Base-by-base conservation (phyloP, 1,140 invertebrate genomes). In the Apolygus lucorum region DNA sequence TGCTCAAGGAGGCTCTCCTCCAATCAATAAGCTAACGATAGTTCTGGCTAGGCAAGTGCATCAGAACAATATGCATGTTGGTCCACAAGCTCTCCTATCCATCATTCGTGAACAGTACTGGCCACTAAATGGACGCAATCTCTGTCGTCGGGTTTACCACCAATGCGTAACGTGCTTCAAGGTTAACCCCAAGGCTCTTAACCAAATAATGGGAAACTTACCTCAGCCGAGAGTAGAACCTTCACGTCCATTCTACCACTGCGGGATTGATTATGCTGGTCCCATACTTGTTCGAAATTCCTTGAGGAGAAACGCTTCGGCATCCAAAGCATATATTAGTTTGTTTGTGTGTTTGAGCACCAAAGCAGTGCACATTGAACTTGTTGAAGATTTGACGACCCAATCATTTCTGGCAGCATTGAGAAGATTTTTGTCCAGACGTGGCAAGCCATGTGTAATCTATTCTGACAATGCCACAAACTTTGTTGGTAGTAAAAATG, bases 221-320 rank as follows among this genome's bases (percentile, higher is more conserved):
- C 73, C 73, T 4, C 25, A 14, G 21, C 17, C 1, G 1, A 27
- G 73, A 52, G 66, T 72, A 0, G 59, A 52, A 62, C n/a, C 62
- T 13, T 1, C 63, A 24, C 66, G 66, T 68, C 72, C 68, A 1
- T 67, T 28, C 71, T 75, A 4, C 67, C 69, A 72, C 65, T 65
- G 28, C 26, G 71, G 72, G 63, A 68, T 71, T 0, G 77, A 79
- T 52, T 79, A 75, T 67, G 78, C 76, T 63, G 76, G 76, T 0
- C 76, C 77, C 0, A 68, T 78, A 62, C 59, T 72, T 17, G 67
- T 77, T 0, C 75, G 70, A 66, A 73, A 13, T 63, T 14, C 13
- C 24, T 24, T 14, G 24, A 13, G 59, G 11, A 8, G 67, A 2
- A 63, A 24, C 2, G 28, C 22, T 59, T 28, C 4, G 4, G 27